Evolutionary conservation across 2,113 vertebrate genomes (phyloP), one percentile per base, ranked within the genome.

Genomic region (Prunella himalayana): DNA sequence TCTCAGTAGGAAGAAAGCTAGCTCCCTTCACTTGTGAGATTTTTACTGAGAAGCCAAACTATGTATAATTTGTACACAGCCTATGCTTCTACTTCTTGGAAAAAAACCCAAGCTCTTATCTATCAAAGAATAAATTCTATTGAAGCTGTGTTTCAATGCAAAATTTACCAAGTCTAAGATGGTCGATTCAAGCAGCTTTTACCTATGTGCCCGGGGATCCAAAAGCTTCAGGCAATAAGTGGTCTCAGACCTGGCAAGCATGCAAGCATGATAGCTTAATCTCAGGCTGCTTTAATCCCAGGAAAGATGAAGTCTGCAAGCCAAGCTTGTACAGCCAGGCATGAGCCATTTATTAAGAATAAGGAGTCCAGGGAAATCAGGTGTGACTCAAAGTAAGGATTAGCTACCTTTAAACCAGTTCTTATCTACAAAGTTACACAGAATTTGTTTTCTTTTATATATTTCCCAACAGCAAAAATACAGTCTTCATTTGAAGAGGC

Each of bases 371-470:
- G n/a, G 75, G 63, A 91, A 96, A 94, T 70, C 70, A 97, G 88
- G 89, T 82, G 45, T 56, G 75, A 92, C 64, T 90, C 53, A 45
- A 5, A 76, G 28, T 51, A 86, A 81, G 77, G 72, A 94, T 93
- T 51, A 90, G 54, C 79, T 95, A 90, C 63, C 82, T 94, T 86
- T 72, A 92, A 93, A 97, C 87, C 42, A 45, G 51, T 95, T 87
- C 37, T 89, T 86, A 87, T 63, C 57, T 82, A 50, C 6, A 33
- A 41, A 82, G 35, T 45, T 44, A 27, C 9, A 15, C 3, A 66
- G 33, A 59, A 37, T 65, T 68, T 33, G 2, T 54, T 63, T 45
- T 54, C 30, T 82, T 82, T 60, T 57, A 16, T n/a, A 2, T 69
- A 33, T 14, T 50, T 25, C 41, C 42, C 11, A 65, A 45, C 6